phyloP scores from a whole-genome alignment of 2,113 vertebrate genomes.

The Fulmarus glacialis region DNA sequence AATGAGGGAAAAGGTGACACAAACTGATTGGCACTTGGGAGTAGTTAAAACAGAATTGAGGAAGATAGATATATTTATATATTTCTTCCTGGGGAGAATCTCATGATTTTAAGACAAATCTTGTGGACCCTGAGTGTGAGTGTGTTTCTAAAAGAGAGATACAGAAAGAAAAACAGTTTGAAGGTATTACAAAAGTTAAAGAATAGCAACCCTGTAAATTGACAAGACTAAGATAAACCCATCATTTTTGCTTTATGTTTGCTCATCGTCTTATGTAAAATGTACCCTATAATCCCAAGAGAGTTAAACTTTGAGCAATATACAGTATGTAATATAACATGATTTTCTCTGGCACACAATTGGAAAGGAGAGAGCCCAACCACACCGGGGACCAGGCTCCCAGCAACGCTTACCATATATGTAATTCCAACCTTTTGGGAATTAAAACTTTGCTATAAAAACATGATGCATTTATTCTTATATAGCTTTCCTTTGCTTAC shows the following conservation, averaged over 20 bases:
- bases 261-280: neutral
- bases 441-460: slow-evolving; percentile 36
- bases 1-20: neutral
- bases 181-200: neutral
- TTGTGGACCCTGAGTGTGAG: neutral
- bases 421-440: neutral
- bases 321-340: neutral
- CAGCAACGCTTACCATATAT: neutral
- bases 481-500: neutral
- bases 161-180: neutral
- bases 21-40: neutral
- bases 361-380: neutral
- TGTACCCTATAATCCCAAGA: neutral
- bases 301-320: neutral
- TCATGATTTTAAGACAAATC: neutral
- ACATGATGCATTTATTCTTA: neutral
- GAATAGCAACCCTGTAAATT: neutral
- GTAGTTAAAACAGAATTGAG: neutral
- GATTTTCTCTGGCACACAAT: neutral
- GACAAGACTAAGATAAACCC: neutral
- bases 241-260: neutral
- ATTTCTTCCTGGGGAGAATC: neutral
- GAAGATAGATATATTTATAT: neutral
- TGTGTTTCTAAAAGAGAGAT: neutral
- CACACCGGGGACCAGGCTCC: neutral